Evolutionary conservation across 92 coral and sea anemone species (phyloP).

Genomic region (Paragorgia papillata): DNA sequence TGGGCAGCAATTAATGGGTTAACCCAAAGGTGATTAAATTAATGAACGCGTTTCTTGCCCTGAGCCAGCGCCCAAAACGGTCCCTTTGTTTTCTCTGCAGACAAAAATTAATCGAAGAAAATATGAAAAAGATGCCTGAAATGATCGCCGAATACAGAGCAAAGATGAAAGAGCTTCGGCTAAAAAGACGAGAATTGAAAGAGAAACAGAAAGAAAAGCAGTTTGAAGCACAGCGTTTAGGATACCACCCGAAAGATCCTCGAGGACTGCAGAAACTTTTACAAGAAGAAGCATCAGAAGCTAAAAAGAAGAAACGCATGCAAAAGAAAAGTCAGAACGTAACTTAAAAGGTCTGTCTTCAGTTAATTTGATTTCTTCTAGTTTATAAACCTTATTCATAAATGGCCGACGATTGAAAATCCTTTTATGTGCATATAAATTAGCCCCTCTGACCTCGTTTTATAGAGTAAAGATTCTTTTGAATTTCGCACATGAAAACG

Average conservation of each 20-base stretch:
- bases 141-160: constrained; percentile 85
- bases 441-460: too few relatives aligned
- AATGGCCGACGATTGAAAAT: too few relatives aligned
- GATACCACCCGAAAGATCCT: constrained; percentile 87
- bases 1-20: too few relatives aligned
- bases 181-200: constrained; percentile 70
- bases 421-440: too few relatives aligned
- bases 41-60: too few relatives aligned
- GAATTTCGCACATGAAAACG: too few relatives aligned
- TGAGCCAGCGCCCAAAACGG: too few relatives aligned
- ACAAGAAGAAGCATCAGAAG: constrained; percentile 52
- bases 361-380: constrained; percentile 17
- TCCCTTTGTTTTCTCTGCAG: too few relatives aligned
- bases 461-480: too few relatives aligned
- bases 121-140: constrained; percentile 94
- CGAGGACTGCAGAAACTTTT: constrained; percentile 74
- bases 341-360: constrained; percentile 16
- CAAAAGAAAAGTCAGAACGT: constrained; percentile 51
- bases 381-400: too few relatives aligned
- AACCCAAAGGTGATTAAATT: too few relatives aligned
- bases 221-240: constrained; percentile 84
- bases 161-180: constrained; percentile 79
- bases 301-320: constrained; percentile 63
- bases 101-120: constrained; percentile 79
- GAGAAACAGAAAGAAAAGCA: constrained; percentile 66